Evolutionary conservation across 2,888 invertebrate species (phyloP).

Genomic region (Tachina lurida): DNA sequence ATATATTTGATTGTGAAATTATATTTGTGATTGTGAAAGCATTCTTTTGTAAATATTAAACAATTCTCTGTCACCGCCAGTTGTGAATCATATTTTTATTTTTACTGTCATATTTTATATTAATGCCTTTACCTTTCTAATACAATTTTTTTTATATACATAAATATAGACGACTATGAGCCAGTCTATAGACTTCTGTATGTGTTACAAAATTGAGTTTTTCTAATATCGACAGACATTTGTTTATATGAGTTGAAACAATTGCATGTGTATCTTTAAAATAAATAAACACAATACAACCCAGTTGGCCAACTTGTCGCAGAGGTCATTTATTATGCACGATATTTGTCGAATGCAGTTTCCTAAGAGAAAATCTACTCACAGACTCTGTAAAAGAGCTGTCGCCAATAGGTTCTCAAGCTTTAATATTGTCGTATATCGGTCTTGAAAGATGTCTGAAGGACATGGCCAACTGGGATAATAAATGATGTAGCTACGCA

Average conservation of each 20-base stretch:
- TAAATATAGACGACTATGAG: neutral
- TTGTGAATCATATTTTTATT: slow-evolving; percentile 32
- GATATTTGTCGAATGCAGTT: too few species aligned
- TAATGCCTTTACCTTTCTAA: slow-evolving; percentile 19
- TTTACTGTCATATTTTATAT: neutral
- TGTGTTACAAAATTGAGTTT: slow-evolving; percentile 21
- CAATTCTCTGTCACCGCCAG: neutral
- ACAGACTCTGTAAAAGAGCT: too few species aligned
- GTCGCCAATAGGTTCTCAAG: too few species aligned
- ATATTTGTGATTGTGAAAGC: neutral
- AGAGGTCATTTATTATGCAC: too few species aligned
- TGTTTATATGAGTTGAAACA: neutral
- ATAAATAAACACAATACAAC: too few species aligned
- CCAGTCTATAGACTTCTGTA: neutral
- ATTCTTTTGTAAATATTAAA: slow-evolving; percentile 1
- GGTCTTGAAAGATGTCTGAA: too few species aligned
- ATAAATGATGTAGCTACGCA: slow-evolving; percentile 4
- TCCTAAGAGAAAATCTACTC: too few species aligned
- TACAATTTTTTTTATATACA: neutral
- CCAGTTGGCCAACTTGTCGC: too few species aligned
- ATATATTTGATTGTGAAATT: too few species aligned
- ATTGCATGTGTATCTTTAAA: slow-evolving; percentile 2
- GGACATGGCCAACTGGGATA: neutral
- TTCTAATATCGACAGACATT: neutral
- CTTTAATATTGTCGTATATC: too few species aligned